phyloP scores from a whole-genome alignment of 2,797 vertebrate species.

The Tokudaia muenninki region DNA sequence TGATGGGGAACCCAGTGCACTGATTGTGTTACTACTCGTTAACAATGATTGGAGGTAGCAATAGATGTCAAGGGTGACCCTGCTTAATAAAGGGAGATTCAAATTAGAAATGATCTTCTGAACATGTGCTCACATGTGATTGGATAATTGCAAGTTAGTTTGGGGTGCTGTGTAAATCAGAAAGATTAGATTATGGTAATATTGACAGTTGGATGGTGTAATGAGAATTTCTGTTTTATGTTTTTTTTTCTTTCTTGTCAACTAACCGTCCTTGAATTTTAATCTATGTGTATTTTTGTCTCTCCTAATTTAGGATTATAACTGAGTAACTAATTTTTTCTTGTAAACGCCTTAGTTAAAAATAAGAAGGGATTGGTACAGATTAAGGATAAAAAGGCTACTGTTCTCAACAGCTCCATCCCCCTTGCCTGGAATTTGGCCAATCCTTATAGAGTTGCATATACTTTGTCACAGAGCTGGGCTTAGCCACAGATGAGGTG shows the following conservation, averaged over 20 bases:
- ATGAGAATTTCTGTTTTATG: constrained; percentile 56
- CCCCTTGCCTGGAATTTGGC: constrained; percentile 55
- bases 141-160: constrained; percentile 23
- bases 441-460: constrained; percentile 20
- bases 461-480: constrained; percentile 40
- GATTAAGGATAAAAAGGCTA: constrained; percentile 54
- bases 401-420: constrained; percentile 17
- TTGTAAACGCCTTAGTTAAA: constrained; percentile 58
- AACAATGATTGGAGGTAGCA: background rate
- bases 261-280: constrained; percentile 67
- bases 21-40: constrained; percentile 3
- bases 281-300: constrained; percentile 69
- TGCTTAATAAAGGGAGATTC: constrained; percentile 3
- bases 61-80: background rate
- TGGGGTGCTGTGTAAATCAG: background rate
- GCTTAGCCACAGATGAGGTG: background rate
- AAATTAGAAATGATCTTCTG: constrained; percentile 18
- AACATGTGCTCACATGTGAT: constrained; percentile 23
- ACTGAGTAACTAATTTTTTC: constrained; percentile 58
- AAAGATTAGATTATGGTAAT: constrained; percentile 49
- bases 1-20: background rate
- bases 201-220: constrained; percentile 52
- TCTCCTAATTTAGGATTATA: constrained; percentile 60
- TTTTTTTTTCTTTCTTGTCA: background rate
- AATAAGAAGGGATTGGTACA: constrained; percentile 65